Evolutionary conservation across 2,888 invertebrate genomes (phyloP), one percentile per base, ranked within the genome.

Genomic region (Timandra comae): DNA sequence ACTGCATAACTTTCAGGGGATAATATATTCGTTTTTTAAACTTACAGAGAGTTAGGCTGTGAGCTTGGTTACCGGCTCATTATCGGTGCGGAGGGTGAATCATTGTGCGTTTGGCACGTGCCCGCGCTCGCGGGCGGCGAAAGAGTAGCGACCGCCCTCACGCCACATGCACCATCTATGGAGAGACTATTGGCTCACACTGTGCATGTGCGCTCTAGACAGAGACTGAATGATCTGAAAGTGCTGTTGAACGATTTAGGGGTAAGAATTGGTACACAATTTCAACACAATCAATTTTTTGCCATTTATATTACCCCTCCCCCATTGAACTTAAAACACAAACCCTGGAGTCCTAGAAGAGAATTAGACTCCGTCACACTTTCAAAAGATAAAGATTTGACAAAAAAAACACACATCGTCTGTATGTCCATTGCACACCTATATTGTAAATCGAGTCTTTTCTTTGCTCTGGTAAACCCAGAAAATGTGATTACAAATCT

Each of bases 171-270:
- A 58, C 88, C 98, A n/a, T 97, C 97, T 3, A 94, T 98, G 91
- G 98, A 98, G 82, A 91, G 96, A 21, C 86, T 98, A 31, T 87
- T 98, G 21, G 97, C 98, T 3, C 97, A 97, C 67, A 98, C 98
- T 0, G 97, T 98, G 50, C 97, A 98, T 64, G 93, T 97, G 34
- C 89, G 98, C 49, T 95, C 97, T 0, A 89, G 94, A 32, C 93
- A 94, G 45, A 88, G 97, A 25, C 86, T 97, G 7, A 89, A 89
- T 22, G 96, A 97, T 63, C 88, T 97, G 19, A 93, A 93, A 68
- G 90, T 93, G 43, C 90, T 94, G 58, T 77, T 95, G 29, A 90
- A 91, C 53, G 88, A 89, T 20, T 87, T 93, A 66, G 80, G 86
- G 58, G 86, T 86, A 27, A 65, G 68, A 12, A n/a, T 26, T n/a